Evolutionary conservation across 1,140 invertebrate species (phyloP).

Genomic region (Palaemon carinicauda): DNA sequence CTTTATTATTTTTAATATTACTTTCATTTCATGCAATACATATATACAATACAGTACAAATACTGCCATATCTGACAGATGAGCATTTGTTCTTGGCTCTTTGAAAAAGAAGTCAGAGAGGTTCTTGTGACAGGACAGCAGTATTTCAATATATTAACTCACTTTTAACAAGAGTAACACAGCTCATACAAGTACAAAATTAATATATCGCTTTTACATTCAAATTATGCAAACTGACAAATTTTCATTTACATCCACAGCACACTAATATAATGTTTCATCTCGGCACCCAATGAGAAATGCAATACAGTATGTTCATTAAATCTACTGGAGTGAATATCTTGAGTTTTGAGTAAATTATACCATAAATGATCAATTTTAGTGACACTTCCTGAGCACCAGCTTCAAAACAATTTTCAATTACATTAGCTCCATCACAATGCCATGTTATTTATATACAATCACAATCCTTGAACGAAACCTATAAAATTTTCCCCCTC

Average conservation of each 20-base stretch:
- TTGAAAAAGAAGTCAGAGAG: constrained; percentile 37
- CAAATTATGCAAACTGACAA: constrained; percentile 24
- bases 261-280: neutral
- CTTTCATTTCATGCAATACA: constrained; percentile 30
- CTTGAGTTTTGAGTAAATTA: neutral
- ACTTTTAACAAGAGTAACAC: constrained; percentile 53
- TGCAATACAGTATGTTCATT: constrained; percentile 11
- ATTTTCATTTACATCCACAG: neutral
- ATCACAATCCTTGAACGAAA: no score
- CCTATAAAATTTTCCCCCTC: no score
- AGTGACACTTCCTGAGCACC: neutral
- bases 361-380: constrained; percentile 11
- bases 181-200: constrained; percentile 54
- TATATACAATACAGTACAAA: constrained; percentile 17
- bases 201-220: constrained; percentile 33
- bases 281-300: constrained; percentile 34
- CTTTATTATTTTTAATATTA: constrained; percentile 13
- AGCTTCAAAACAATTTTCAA: neutral
- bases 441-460: no score
- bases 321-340: constrained; percentile 23
- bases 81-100: constrained; percentile 29
- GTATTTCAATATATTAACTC: constrained; percentile 38
- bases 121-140: constrained; percentile 35
- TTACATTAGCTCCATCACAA: no score
- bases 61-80: constrained; percentile 20